phyloP scores from a whole-genome alignment of 2,888 invertebrate species.

The Cheilosia urbana region DNA sequence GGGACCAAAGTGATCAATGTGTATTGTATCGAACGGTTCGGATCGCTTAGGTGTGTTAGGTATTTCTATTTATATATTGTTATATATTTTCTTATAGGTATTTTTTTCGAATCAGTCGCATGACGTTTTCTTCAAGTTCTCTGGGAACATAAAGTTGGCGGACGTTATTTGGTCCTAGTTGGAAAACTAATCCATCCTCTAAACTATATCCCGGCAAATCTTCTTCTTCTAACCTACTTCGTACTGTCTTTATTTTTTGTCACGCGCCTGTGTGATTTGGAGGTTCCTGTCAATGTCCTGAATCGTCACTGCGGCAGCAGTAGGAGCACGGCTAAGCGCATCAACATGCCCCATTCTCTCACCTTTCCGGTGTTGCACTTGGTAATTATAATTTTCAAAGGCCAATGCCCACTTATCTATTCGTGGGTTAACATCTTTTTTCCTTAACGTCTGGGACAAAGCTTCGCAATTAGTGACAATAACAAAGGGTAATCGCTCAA shows the following conservation, averaged over 20 bases:
- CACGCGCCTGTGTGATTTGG: slow-evolving; percentile 23
- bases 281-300: slow-evolving; percentile 9
- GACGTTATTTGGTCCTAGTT: neutral
- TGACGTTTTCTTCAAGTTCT: slow-evolving; percentile 1
- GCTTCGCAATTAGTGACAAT: too few relatives aligned
- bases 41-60: too few relatives aligned
- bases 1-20: too few relatives aligned
- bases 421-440: slow-evolving; percentile 41
- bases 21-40: too few relatives aligned
- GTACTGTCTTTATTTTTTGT: too few relatives aligned
- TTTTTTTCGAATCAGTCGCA: too few relatives aligned
- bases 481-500: too few relatives aligned
- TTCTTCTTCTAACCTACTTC: neutral
- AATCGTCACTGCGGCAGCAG: neutral
- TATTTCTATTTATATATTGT: too few relatives aligned
- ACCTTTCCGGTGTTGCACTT: slow-evolving; percentile 36
- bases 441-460: too few relatives aligned
- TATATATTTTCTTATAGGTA: too few relatives aligned
- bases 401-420: slow-evolving; percentile 38
- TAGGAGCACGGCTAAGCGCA: slow-evolving; percentile 25
- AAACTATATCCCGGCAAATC: slow-evolving; percentile 2
- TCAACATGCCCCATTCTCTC: slow-evolving; percentile 37
- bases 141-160: neutral
- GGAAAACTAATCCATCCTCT: slow-evolving; percentile 13
- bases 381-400: slow-evolving; percentile 42